Conservation (phyloP, 2,797 vertebrate species). For the Anniella stebbinsi region DNA sequence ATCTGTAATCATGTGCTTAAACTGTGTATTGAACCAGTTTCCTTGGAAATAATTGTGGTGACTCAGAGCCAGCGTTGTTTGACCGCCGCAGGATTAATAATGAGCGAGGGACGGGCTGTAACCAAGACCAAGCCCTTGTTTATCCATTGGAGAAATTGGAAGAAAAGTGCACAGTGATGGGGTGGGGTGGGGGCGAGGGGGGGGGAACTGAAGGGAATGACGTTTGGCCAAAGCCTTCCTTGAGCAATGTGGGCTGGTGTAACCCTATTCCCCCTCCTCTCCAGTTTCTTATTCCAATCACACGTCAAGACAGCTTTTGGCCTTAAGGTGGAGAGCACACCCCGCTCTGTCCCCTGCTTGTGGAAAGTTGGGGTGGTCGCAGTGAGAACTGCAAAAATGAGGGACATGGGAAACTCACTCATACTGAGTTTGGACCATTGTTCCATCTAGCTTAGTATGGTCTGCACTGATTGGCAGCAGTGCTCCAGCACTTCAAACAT, state of each 20-base stretch:
- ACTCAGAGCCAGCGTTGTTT: slow-evolving; percentile 62
- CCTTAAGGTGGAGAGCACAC: neutral
- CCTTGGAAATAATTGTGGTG: slow-evolving; percentile 65
- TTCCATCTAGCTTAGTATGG: too few species aligned
- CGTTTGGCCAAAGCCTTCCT: slow-evolving; percentile 14
- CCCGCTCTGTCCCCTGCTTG: too few species aligned
- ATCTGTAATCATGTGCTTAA: slow-evolving; percentile 56
- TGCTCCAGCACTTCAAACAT: too few species aligned
- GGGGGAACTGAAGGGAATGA: neutral
- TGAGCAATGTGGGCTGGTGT: too few species aligned
- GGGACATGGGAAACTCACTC: neutral
- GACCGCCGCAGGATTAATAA: slow-evolving; percentile 57
- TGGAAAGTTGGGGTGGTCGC: neutral
- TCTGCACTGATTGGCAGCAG: too few species aligned
- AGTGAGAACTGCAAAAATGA: neutral
- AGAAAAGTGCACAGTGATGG: neutral
- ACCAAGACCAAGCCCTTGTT: slow-evolving; percentile 55
- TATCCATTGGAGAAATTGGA: slow-evolving; percentile 8
- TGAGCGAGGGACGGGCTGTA: slow-evolving; percentile 50
- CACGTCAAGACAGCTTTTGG: neutral
- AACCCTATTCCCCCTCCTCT: neutral
- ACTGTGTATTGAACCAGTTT: slow-evolving; percentile 48
- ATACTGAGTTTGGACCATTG: too few species aligned
- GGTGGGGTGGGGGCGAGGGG: too few species aligned
- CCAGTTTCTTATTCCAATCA: neutral